Conservation (phyloP, 1,140 invertebrate species). For the Atta cephalotes region DNA sequence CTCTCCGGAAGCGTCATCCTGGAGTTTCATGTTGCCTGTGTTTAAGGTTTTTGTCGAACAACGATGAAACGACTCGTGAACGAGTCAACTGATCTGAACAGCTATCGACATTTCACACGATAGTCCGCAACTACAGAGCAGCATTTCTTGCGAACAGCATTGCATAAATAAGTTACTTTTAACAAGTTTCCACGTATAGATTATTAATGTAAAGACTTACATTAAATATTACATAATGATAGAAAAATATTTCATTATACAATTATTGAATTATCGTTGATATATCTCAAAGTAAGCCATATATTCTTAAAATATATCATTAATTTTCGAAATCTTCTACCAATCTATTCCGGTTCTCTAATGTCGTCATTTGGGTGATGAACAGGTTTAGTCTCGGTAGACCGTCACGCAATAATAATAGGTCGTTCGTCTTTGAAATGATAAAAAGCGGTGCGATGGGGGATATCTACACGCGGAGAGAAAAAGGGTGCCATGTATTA, state of each 20-base stretch:
- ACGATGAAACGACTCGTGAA: slow-evolving; percentile 17
- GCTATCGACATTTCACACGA: slow-evolving; percentile 14
- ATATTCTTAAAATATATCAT: background rate
- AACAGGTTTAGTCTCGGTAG: slow-evolving; percentile 75
- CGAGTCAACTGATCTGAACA: slow-evolving; percentile 39
- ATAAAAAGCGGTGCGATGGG: slow-evolving; percentile 57
- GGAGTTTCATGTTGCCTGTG: slow-evolving; percentile 33
- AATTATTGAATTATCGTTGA: background rate
- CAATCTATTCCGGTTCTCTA: background rate
- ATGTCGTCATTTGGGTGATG: background rate
- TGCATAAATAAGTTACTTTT: background rate
- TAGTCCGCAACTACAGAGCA: background rate
- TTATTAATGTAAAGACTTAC: background rate
- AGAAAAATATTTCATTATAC: background rate
- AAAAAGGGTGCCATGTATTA: slow-evolving; percentile 59
- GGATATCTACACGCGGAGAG: slow-evolving; percentile 19
- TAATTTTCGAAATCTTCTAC: background rate
- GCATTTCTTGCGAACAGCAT: background rate
- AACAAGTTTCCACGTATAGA: background rate
- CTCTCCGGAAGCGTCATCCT: slow-evolving; percentile 27
- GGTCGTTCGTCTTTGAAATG: slow-evolving; percentile 55
- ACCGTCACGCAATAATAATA: slow-evolving; percentile 78
- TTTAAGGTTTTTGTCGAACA: slow-evolving; percentile 49
- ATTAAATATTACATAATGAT: background rate
- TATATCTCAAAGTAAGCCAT: background rate